Evolutionary conservation across 2,888 invertebrate species (phyloP), one percentile per base, ranked within the genome.

Genomic region (Aleiodes testaceus): DNA sequence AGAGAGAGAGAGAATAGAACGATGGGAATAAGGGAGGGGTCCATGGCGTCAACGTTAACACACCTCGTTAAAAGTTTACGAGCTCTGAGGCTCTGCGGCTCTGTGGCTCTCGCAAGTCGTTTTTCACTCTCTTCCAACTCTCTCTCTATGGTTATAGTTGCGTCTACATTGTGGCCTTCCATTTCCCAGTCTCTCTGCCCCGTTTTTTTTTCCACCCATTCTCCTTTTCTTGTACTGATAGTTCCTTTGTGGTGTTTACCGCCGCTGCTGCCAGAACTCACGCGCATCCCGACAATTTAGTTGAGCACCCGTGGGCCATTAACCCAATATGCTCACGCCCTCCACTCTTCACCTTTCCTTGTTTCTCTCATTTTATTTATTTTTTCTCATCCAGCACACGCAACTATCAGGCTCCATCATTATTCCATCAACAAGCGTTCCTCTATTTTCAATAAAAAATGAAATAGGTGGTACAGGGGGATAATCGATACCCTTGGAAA

Each of bases 21-120:
- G 70, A 44, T 50, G 69, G 30, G 70, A 69, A 64, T 52, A 44
- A 49, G 47, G 18, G 64, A 44, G 42, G 66, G 6, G 30, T 65
- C 69, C 53, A 59, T n/a, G 12, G 61, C 50, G 36, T 66, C 53
- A 63, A 55, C 52, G 64, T 67, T 63, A 67, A 70, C 72, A 75
- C 72, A 73, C 70, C 75, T 78, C 76, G 76, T 78, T 78, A 78
- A 78, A 78, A 78, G 55, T 78, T 78, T 75, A 78, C 74, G 78
- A 78, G 72, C 68, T 66, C 30, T 69, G 64, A 63, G 73, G 68
- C 70, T 74, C 66, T 53, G 69, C 64, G 70, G 67, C 68, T 70
- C 66, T 53, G 69, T 66, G 70, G 67, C 68, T 70, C 68, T 50
- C 65, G 61, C 49, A 66, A 45, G 53, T 45, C 63, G 30, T 50